A percentile compares a stretch with the other conserved stretches of the same genome.
Conservation (phyloP, 2,888 invertebrate species). For the Caenorhabditis sinica region DNA sequence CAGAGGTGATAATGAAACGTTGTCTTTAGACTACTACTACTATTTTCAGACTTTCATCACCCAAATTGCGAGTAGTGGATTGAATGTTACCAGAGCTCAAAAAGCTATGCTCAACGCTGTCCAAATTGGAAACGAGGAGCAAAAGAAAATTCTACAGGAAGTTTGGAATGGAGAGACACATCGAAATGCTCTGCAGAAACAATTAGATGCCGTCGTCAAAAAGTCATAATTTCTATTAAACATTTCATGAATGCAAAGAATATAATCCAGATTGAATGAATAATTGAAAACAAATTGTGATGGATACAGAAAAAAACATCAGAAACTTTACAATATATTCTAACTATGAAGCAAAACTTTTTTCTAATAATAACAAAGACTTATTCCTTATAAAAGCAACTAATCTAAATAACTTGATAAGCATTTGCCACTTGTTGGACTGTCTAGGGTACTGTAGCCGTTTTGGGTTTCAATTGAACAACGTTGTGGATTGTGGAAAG, state of each 20-base stretch:
- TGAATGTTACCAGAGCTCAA: conserved; percentile 64
- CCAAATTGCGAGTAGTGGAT: conserved; percentile 51
- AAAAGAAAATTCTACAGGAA: conserved; percentile 57
- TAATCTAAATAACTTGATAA: too few relatives aligned
- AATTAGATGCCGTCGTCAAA: conserved; percentile 66
- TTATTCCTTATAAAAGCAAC: too few relatives aligned
- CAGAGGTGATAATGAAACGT: conserved; percentile 53
- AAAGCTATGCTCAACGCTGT: conserved; percentile 69
- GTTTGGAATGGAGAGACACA: conserved; percentile 71
- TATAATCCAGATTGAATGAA: too few relatives aligned
- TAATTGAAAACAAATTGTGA: too few relatives aligned
- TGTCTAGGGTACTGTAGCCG: too few relatives aligned
- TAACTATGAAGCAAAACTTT: too few relatives aligned
- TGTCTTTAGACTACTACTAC: not conserved
- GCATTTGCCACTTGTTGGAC: too few relatives aligned
- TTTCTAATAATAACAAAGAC: too few relatives aligned
- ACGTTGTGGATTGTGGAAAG: not conserved
- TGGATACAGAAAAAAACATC: too few relatives aligned
- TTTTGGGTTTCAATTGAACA: too few relatives aligned
- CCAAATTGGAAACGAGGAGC: conserved; percentile 29
- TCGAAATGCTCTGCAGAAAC: conserved; percentile 65
- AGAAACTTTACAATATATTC: too few relatives aligned
- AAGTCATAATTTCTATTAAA: conserved; percentile 36
- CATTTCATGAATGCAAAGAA: not conserved
- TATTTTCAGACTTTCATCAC: conserved; percentile 59